phyloP scores from a whole-genome alignment of 2,888 invertebrate species.

The Notodonta dromedarius region DNA sequence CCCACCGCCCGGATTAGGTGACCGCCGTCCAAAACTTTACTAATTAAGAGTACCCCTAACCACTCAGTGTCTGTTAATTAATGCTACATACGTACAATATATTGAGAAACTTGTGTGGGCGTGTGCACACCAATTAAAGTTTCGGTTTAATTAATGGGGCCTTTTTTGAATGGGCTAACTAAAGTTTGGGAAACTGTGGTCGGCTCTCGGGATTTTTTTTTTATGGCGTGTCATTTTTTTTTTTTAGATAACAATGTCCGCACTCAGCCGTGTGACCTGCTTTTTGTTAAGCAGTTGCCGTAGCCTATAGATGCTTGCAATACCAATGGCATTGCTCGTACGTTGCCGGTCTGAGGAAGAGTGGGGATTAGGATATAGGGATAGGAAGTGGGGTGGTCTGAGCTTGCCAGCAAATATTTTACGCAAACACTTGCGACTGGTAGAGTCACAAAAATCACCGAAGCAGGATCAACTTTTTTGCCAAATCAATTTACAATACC shows the following conservation, averaged over 20 bases:
- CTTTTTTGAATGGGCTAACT: conserved; percentile 1
- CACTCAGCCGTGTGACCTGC: no score
- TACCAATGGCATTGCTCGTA: no score
- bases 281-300: no score
- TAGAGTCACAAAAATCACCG: background rate
- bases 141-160: conserved; percentile 2
- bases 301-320: no score
- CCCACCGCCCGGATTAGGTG: conserved; percentile 10
- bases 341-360: no score
- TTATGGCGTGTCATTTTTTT: no score
- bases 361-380: no score
- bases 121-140: conserved; percentile 1
- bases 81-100: conserved; percentile 12
- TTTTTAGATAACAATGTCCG: no score
- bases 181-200: background rate
- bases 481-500: conserved; percentile 40
- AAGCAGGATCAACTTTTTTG: conserved; percentile 9
- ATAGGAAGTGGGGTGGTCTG: no score
- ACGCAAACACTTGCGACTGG: background rate
- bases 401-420: no score
- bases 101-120: conserved; percentile 5
- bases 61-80: conserved; percentile 24
- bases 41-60: conserved; percentile 33
- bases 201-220: no score
- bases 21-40: conserved; percentile 40